A percentile compares a stretch with the other conserved stretches of the same genome.
Evolutionary conservation across 2,797 vertebrate genomes (phyloP).

Genomic region (Babyrousa celebensis): DNA sequence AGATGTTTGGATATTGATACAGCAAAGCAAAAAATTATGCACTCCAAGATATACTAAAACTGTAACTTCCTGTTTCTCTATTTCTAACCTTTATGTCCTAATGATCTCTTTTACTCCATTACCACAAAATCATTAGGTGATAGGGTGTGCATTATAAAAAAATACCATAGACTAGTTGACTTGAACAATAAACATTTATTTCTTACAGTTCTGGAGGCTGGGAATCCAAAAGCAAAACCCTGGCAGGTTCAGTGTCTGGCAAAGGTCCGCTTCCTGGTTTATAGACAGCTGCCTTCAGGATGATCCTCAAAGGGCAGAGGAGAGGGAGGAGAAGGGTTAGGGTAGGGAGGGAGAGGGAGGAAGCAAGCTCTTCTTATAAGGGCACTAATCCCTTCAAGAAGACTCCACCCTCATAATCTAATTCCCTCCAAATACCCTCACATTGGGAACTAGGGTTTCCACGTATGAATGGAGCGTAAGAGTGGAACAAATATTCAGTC

Average conservation of each 20-base stretch:
- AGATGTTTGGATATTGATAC: not conserved
- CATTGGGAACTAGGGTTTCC: not conserved
- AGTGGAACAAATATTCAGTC: not conserved
- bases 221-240: not conserved
- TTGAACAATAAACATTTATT: not conserved
- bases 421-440: not conserved
- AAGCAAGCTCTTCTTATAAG: not conserved
- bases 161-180: not conserved
- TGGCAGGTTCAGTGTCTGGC: not conserved
- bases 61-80: not conserved
- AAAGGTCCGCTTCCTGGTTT: not conserved
- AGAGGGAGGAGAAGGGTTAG: not conserved
- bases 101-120: not conserved
- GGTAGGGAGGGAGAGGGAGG: not conserved
- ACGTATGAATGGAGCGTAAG: not conserved
- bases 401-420: not conserved
- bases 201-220: not conserved
- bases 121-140: not conserved
- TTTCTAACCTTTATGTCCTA: not conserved
- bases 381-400: not conserved
- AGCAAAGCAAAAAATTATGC: not conserved
- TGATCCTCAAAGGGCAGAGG: not conserved
- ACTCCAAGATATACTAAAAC: not conserved
- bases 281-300: not conserved
- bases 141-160: not conserved